phyloP scores from a whole-genome alignment of 2,888 invertebrate genomes.

The Cheilosia scutellata region DNA sequence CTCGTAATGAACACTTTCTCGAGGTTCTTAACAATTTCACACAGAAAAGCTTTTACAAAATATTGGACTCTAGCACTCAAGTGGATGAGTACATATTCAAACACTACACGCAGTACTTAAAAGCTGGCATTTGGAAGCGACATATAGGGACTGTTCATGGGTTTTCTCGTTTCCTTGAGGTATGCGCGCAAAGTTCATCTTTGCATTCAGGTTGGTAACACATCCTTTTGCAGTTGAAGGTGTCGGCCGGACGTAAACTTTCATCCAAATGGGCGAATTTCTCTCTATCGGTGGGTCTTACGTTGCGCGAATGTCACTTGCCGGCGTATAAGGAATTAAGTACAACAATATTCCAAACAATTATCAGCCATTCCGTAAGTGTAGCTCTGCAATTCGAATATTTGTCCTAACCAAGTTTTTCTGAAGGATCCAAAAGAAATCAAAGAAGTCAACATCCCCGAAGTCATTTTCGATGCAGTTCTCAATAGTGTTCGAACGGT shows the following conservation, averaged over 20 bases:
- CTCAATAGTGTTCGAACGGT: constrained; percentile 79
- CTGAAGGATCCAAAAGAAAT: constrained; percentile 78
- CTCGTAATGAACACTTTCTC: constrained; percentile 76
- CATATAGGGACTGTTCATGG: constrained; percentile 81
- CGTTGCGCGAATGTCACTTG: constrained; percentile 80
- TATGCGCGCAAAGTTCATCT: constrained; percentile 42
- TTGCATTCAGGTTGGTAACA: not conserved
- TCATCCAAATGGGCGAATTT: constrained; percentile 78
- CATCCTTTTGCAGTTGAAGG: constrained; percentile 67
- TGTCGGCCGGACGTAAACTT: constrained; percentile 40
- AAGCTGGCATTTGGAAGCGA: constrained; percentile 80
- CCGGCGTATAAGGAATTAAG: constrained; percentile 80
- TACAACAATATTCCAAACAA: constrained; percentile 79
- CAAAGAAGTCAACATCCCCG: constrained; percentile 80
- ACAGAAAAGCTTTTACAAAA: constrained; percentile 34
- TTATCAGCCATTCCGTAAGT: constrained; percentile 80
- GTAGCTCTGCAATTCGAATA: not conserved
- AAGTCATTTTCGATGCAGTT: constrained; percentile 81
- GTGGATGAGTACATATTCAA: constrained; percentile 77
- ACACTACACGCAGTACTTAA: constrained; percentile 80
- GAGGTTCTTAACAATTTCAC: constrained; percentile 77
- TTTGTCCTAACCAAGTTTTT: not conserved
- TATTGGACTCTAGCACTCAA: not conserved
- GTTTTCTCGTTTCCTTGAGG: constrained; percentile 80
- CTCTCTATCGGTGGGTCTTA: constrained; percentile 81